Base-by-base conservation (phyloP, 23 tunicate species). In the Phallusia fumigata region DNA sequence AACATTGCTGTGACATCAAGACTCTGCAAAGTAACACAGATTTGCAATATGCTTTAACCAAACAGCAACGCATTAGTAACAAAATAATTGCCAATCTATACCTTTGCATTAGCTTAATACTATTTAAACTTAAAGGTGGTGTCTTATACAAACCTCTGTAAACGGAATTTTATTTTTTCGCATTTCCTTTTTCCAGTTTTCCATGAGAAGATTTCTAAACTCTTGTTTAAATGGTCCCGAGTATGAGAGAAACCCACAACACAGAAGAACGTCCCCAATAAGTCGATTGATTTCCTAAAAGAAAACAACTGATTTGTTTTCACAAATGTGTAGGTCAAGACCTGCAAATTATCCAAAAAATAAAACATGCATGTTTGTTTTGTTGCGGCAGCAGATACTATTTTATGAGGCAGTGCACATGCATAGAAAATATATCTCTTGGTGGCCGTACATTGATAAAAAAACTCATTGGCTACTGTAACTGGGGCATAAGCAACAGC, bases 211-310 rank as follows among this genome's bases (percentile, higher is more conserved):
- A 36, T 64, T 72, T 19, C 98, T 87, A 64, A 89, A 95, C 65
- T 95, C 98, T 76, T 95, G 98, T 76, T 95, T 95, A 51, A 95
- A 95, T 28, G 98, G 98, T 36, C 98, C 98, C 73, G 95, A 89
- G 74, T 95, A 95, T 0, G 98, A 95, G 19, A 95, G 85, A 50
- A 95, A 95, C 33, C 98, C 98, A 69, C 93, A 88, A 72, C 90
- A 89, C 24, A 95, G 88, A 0, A 95, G 75, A 32, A 95, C 88
- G 79, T 95, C 95, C 28, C 98, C 98, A 45, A 95, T 88, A 52
- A 95, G 73, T 13, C 91, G 77, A 35, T 80, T 82, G 40, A 95
- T 95, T 82, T 95, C 93, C 93, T 95, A 35, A 0, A 77, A 72
- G 24, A 50, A 32, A n/a, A 76, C 47, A n/a, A n/a, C n/a, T n/a